Evolutionary conservation across 1,140 invertebrate species (phyloP).

Genomic region (Bradysia coprophila): DNA sequence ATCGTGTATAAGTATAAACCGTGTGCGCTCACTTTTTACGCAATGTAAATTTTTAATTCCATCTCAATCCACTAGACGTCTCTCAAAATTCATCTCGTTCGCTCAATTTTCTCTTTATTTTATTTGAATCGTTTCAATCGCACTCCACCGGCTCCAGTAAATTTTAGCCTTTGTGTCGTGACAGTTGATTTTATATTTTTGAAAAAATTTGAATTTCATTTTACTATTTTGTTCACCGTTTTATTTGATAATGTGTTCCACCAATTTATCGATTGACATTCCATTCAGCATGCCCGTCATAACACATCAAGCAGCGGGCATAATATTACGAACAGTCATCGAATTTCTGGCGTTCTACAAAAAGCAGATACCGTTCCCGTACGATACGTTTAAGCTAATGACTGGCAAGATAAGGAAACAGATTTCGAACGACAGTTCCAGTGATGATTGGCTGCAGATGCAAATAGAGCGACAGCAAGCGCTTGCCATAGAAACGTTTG

Average conservation of each 20-base stretch:
- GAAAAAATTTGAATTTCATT: no score
- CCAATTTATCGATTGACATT: neutral
- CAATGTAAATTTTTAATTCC: no score
- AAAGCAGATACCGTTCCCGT: neutral
- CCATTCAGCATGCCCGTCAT: neutral
- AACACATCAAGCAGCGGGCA: neutral
- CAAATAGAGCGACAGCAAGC: neutral
- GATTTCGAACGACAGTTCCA: neutral
- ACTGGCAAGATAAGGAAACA: neutral
- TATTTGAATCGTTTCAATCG: no score
- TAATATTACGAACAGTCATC: neutral
- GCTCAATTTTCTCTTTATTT: no score
- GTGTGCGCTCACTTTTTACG: no score
- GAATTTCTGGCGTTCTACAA: neutral
- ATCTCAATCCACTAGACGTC: no score
- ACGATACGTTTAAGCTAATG: neutral
- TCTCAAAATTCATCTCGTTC: no score
- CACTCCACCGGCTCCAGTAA: no score
- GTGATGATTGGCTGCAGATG: neutral
- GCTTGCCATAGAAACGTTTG: neutral
- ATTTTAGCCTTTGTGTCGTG: no score
- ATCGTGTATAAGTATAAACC: no score
- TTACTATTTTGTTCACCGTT: no score
- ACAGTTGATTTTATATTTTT: no score
- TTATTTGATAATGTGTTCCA: neutral